These are phyloP conservation scores for Penaeus japonicus DNA, from an alignment of 1,140 invertebrate species.

Conservation along the genomic window DNA sequence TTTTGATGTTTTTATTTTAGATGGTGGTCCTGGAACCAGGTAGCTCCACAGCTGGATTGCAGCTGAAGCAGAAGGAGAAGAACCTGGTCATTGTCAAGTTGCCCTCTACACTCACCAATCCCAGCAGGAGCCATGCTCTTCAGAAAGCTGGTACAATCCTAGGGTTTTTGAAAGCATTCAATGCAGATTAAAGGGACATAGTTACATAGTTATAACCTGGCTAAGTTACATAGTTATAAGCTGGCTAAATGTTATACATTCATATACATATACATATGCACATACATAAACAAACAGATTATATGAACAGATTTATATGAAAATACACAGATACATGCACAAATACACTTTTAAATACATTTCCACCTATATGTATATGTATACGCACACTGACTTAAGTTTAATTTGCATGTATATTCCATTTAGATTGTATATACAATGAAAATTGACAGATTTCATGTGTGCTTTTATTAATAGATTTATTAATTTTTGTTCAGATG, in stretches of 20 bases:
- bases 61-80: constrained; percentile 44
- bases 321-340: neutral
- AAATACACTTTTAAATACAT: neutral
- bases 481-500: constrained; percentile 46
- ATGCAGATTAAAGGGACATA: too few species aligned
- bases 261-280: neutral
- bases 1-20: constrained; percentile 2
- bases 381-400: too few species aligned
- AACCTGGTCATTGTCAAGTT: constrained; percentile 57
- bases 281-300: neutral
- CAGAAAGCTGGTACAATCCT: constrained; percentile 49
- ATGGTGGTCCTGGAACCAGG: constrained; percentile 49
- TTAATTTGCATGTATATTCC: too few species aligned
- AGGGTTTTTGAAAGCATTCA: neutral
- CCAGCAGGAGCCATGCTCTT: constrained; percentile 48
- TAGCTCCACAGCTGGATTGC: constrained; percentile 42
- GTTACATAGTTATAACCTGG: too few species aligned
- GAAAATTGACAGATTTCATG: too few species aligned
- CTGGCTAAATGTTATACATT: too few species aligned
- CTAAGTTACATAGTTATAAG: too few species aligned
- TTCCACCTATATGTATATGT: neutral
- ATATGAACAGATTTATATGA: neutral
- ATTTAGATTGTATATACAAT: too few species aligned
- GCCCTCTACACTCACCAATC: constrained; percentile 55
- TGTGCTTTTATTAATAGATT: neutral